phyloP scores from a whole-genome alignment of 2,113 vertebrate genomes.

The Pseudonaja textilis region DNA sequence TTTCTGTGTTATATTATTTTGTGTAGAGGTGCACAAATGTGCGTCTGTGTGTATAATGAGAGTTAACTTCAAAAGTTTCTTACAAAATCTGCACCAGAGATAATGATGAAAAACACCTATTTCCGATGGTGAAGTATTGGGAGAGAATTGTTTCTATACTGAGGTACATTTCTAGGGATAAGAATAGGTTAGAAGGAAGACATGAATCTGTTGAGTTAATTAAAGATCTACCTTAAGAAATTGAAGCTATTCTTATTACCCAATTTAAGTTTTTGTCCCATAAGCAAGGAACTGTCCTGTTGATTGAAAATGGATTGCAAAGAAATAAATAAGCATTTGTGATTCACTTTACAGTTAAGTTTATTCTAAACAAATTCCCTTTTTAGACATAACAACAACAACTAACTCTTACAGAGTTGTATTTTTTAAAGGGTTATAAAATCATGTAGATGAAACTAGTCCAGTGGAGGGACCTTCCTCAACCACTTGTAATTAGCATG shows the following conservation, averaged over 20 bases:
- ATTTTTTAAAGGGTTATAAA: neutral
- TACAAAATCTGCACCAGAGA: neutral
- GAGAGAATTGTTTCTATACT: neutral
- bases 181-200: neutral
- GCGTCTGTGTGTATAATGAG: neutral
- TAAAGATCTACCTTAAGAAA: neutral
- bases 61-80: neutral
- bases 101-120: neutral
- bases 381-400: neutral
- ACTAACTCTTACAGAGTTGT: neutral
- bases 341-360: fast-evolving
- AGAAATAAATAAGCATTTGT: neutral
- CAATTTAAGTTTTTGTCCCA: neutral
- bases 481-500: fast-evolving
- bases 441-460: neutral
- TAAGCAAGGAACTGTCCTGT: neutral
- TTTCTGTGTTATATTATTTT: neutral
- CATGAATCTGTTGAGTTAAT: neutral
- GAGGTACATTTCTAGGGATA: neutral
- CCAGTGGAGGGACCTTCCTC: neutral
- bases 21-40: neutral
- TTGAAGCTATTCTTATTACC: neutral
- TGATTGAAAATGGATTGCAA: neutral
- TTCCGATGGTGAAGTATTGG: neutral
- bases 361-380: constrained; percentile 3